These are phyloP conservation scores for Ricordea florida DNA, from an alignment of 92 coral and sea anemone genomes.

Conservation along the genomic window DNA sequence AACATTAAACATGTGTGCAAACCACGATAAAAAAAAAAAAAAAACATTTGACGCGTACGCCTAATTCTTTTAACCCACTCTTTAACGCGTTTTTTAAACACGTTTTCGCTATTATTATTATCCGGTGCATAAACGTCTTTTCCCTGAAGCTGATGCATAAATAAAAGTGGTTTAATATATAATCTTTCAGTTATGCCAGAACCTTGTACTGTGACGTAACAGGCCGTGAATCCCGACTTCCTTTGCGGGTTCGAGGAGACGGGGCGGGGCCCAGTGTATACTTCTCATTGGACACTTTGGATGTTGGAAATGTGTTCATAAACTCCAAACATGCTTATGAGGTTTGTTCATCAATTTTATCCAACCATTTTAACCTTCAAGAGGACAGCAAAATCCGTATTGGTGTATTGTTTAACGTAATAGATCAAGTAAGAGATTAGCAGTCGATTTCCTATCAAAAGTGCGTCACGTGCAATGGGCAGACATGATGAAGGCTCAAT, in stretches of 20 bases:
- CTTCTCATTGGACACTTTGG: conserved; percentile 91
- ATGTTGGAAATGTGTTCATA: conserved; percentile 94
- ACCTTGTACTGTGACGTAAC: conserved; percentile 96
- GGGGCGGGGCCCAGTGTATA: conserved; percentile 88
- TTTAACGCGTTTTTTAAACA: too few relatives aligned
- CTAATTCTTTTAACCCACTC: too few relatives aligned
- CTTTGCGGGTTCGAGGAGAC: conserved; percentile 93
- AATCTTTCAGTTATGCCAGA: conserved; percentile 85
- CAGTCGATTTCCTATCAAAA: too few relatives aligned
- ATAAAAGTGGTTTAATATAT: not conserved
- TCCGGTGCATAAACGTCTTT: not conserved
- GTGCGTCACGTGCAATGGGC: too few relatives aligned
- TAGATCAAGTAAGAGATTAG: too few relatives aligned
- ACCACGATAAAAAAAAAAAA: too few relatives aligned
- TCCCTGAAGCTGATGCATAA: too few relatives aligned
- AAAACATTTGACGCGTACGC: too few relatives aligned
- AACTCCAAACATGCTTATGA: conserved; percentile 98
- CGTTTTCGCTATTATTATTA: too few relatives aligned
- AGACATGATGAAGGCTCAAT: too few relatives aligned
- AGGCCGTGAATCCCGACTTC: conserved; percentile 94
- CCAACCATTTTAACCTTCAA: not conserved
- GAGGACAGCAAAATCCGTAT: not conserved
- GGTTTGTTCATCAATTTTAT: conserved; percentile 48
- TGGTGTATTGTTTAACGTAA: too few relatives aligned
- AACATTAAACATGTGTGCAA: too few relatives aligned